Evolutionary conservation across 2,888 invertebrate genomes (phyloP).

Genomic region (Adineta ricciae): DNA sequence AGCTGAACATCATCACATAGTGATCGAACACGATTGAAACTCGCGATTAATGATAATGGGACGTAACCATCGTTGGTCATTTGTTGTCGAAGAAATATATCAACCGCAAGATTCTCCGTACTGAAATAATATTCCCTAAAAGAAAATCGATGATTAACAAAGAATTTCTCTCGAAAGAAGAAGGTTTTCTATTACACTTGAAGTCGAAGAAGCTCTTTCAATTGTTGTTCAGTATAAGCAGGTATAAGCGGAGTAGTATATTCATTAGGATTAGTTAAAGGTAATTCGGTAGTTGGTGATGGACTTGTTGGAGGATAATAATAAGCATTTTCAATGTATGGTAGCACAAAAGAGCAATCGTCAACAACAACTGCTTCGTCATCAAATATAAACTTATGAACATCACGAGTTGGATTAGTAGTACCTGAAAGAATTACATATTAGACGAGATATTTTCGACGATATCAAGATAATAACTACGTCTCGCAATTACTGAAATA

Average conservation of each 20-base stretch:
- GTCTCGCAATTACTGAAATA: too few species aligned
- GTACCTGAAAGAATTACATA: neutral
- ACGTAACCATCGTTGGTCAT: conserved; percentile 35
- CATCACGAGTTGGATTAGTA: neutral
- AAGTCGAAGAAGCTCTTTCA: conserved; percentile 23
- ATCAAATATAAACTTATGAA: conserved; percentile 22
- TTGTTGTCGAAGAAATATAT: conserved; percentile 33
- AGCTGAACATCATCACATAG: conserved; percentile 20
- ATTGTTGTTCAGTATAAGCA: conserved; percentile 10
- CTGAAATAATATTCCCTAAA: conserved; percentile 35
- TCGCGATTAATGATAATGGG: conserved; percentile 27
- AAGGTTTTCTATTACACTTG: too few species aligned
- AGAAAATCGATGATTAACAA: too few species aligned
- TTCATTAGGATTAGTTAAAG: neutral
- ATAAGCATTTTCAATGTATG: neutral
- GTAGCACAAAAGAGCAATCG: conserved; percentile 18
- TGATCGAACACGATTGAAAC: conserved; percentile 34
- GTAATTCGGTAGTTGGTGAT: neutral
- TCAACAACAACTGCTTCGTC: neutral
- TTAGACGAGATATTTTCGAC: too few species aligned
- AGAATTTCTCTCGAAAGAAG: too few species aligned
- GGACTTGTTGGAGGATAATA: neutral
- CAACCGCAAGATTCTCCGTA: conserved; percentile 34
- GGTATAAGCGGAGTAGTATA: neutral
- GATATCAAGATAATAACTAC: too few species aligned